Evolutionary conservation across 2,113 vertebrate genomes (phyloP).

Genomic region (Antigone vipio): DNA sequence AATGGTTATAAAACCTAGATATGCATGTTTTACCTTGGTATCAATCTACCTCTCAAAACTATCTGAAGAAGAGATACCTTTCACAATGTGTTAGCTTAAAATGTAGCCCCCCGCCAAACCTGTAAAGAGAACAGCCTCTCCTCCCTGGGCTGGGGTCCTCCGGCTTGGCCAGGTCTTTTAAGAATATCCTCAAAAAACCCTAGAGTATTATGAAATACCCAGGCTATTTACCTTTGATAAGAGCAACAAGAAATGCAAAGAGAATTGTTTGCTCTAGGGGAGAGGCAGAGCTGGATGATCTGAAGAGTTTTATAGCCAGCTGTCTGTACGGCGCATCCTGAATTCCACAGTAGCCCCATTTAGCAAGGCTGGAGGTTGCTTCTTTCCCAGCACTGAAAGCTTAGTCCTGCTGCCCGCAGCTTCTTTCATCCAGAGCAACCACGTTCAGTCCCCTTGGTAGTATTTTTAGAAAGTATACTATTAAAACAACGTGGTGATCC

Average conservation of each 20-base stretch:
- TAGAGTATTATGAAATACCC: background rate
- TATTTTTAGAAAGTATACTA: background rate
- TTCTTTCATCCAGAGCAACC: background rate
- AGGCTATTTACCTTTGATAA: conserved; percentile 62
- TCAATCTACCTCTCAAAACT: background rate
- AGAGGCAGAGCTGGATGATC: conserved; percentile 34
- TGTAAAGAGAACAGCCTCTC: background rate
- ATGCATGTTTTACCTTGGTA: background rate
- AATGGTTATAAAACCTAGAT: background rate
- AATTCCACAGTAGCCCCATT: conserved; percentile 40
- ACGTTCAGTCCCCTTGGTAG: accelerated
- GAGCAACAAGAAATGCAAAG: conserved; percentile 51
- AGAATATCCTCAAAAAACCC: conserved; percentile 15
- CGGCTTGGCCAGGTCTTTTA: background rate
- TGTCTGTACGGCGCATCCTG: background rate
- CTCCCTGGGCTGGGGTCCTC: background rate
- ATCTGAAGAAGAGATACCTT: background rate
- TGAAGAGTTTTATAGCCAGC: conserved; percentile 47
- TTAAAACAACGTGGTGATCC: background rate
- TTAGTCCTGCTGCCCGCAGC: background rate
- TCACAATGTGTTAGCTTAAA: background rate
- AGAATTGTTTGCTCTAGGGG: conserved; percentile 51
- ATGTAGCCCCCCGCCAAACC: background rate
- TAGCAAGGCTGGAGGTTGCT: background rate
- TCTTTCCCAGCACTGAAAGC: background rate